phyloP scores from a whole-genome alignment of 2,888 invertebrate genomes.

The Campopleginae sp. region DNA sequence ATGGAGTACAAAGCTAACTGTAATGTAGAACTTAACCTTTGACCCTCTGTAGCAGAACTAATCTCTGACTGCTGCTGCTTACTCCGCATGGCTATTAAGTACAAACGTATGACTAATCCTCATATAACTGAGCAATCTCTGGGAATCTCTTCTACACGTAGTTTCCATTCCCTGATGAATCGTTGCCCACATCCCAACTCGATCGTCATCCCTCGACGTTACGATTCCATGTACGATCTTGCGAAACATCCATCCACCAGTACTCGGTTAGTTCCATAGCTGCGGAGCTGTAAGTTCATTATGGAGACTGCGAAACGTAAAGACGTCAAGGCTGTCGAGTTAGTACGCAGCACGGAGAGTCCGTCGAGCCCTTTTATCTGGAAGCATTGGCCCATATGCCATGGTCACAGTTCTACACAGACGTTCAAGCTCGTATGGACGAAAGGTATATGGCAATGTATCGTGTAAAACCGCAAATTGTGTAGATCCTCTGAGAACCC shows the following conservation, averaged over 20 bases:
- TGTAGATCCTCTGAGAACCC: slow-evolving; percentile 16
- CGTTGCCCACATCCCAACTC: slow-evolving; percentile 22
- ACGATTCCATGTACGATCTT: slow-evolving; percentile 14
- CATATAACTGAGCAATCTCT: slow-evolving; percentile 28
- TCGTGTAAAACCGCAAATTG: slow-evolving; percentile 23
- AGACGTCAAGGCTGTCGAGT: neutral
- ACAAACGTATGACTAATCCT: slow-evolving; percentile 44
- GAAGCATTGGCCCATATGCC: neutral
- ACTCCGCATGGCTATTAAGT: slow-evolving; percentile 9
- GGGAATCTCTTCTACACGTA: neutral
- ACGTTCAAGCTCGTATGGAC: neutral
- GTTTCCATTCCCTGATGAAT: slow-evolving; percentile 26
- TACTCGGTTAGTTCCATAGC: neutral
- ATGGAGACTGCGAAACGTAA: neutral
- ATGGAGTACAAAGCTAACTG: neutral
- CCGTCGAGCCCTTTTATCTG: neutral
- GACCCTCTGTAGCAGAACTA: slow-evolving; percentile 19
- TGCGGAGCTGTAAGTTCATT: neutral
- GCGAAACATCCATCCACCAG: neutral
- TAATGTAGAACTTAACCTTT: neutral
- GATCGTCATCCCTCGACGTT: neutral
- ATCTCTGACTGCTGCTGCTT: slow-evolving; percentile 16
- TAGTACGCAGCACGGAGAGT: neutral
- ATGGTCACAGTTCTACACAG: neutral
- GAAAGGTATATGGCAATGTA: neutral